A percentile compares a stretch with the other conserved stretches of the same genome.
Conservation (phyloP, 2,113 vertebrate species). For the Phylloscopus trochiloides region DNA sequence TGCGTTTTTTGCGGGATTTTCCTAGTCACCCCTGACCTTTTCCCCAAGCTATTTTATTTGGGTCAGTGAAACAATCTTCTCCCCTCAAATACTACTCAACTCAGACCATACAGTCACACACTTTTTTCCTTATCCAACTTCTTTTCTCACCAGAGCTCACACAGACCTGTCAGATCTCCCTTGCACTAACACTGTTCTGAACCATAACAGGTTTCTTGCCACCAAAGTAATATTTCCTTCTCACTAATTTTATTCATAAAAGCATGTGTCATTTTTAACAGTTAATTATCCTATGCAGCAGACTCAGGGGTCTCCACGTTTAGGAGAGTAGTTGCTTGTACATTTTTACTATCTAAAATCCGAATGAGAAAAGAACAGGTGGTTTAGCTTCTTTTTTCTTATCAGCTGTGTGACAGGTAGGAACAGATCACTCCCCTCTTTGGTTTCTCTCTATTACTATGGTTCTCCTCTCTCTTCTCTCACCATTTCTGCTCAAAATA, state of each 20-base stretch:
- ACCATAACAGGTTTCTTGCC: neutral
- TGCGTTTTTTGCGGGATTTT: neutral
- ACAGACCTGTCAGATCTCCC: neutral
- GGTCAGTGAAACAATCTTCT: neutral
- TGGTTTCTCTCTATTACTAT: accelerated
- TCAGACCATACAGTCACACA: neutral
- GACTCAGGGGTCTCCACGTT: neutral
- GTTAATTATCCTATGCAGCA: neutral
- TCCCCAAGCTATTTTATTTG: neutral
- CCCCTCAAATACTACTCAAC: neutral
- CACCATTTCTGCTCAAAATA: neutral
- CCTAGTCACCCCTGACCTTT: neutral
- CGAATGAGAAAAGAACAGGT: neutral
- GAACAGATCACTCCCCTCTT: neutral
- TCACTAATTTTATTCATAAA: neutral
- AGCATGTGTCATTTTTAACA: neutral
- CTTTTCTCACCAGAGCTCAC: neutral
- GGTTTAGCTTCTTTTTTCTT: neutral
- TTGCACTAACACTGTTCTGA: neutral
- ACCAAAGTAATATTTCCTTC: neutral
- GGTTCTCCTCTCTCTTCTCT: neutral
- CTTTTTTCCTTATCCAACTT: neutral
- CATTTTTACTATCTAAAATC: neutral
- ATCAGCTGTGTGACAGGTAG: neutral
- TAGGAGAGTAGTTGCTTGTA: neutral